phyloP scores from a whole-genome alignment of 2,113 vertebrate genomes.

The Naja naja region DNA sequence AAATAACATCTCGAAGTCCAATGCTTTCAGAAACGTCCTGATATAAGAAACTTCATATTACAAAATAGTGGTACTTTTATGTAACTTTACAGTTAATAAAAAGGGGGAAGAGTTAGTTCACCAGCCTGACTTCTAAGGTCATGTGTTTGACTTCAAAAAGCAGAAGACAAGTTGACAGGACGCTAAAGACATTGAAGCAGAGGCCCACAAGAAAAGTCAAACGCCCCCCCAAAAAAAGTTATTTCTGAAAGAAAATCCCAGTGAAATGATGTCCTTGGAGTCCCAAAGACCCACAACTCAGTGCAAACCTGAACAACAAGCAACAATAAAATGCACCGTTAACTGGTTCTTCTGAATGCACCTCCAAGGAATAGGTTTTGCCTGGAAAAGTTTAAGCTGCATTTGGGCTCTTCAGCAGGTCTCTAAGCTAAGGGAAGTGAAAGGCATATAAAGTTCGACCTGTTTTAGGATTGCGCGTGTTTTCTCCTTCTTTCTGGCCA shows the following conservation, averaged over 20 bases:
- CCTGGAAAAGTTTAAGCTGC: background rate
- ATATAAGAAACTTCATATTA: background rate
- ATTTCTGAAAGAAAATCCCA: background rate
- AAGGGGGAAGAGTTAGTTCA: background rate
- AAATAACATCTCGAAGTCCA: background rate
- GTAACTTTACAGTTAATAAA: background rate
- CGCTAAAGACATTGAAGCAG: background rate
- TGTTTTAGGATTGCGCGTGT: background rate
- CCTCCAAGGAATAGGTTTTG: background rate
- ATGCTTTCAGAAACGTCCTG: background rate
- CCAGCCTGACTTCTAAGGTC: background rate
- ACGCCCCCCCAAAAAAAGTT: background rate
- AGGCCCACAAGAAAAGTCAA: background rate
- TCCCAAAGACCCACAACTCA: background rate
- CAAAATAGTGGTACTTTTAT: background rate
- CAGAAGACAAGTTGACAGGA: background rate
- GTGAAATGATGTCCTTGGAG: background rate
- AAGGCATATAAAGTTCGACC: background rate
- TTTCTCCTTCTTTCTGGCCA: conserved; percentile 46
- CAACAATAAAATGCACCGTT: background rate
- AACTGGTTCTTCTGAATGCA: background rate
- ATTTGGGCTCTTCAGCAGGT: background rate
- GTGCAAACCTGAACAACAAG: background rate
- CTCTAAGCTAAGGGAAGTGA: background rate
- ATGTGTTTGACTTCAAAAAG: background rate